Conservation (phyloP, 2,888 invertebrate species). For the Pherbina coryleti region DNA sequence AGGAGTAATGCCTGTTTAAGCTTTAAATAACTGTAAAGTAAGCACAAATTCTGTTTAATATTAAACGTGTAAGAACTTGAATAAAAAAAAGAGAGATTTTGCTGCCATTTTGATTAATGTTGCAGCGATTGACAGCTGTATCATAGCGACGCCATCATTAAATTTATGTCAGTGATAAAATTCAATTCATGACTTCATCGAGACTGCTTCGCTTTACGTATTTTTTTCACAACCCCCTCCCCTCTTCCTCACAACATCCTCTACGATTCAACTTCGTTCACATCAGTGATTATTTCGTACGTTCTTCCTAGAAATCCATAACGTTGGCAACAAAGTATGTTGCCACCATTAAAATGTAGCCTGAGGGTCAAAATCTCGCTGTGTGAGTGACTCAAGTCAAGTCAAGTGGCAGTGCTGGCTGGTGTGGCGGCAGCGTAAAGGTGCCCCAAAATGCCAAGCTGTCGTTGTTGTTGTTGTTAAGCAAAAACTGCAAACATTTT, state of each 20-base stretch:
- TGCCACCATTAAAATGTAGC: constrained; percentile 10
- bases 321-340: constrained; percentile 16
- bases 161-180: constrained; percentile 34
- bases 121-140: constrained; percentile 33
- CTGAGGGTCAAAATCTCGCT: neutral
- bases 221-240: neutral
- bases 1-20: no score
- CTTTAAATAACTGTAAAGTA: no score
- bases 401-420: neutral
- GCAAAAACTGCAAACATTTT: neutral
- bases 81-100: neutral
- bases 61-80: no score
- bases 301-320: constrained; percentile 22
- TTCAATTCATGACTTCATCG: constrained; percentile 29
- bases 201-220: constrained; percentile 3
- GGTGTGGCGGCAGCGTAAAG: neutral
- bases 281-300: neutral
- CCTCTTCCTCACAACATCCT: no score
- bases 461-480: neutral
- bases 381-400: constrained; percentile 3
- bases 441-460: no score
- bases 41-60: no score
- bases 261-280: neutral
- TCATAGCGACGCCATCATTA: constrained; percentile 33
- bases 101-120: constrained; percentile 28